Evolutionary conservation across 2,888 invertebrate species (phyloP).

Genomic region (Folsomia candida): DNA sequence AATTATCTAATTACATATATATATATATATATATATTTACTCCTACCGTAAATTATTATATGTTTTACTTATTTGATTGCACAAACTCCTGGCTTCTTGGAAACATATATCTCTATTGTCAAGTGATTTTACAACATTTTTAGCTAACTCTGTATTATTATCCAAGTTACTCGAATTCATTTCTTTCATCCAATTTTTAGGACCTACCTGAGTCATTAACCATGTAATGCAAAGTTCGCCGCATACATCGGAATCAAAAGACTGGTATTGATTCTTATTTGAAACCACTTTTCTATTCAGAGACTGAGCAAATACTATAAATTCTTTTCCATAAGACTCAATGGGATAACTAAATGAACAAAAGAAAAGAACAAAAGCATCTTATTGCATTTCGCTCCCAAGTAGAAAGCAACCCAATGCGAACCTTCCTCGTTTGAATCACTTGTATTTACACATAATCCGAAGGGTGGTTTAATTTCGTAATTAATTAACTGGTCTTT

Average conservation of each 20-base stretch:
- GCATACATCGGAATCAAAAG: constrained; percentile 5
- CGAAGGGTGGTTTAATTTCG: neutral
- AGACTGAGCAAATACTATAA: constrained; percentile 4
- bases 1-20: too few species aligned
- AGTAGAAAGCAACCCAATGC: constrained; percentile 27
- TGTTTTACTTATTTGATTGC: neutral
- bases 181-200: neutral
- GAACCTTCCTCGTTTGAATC: neutral
- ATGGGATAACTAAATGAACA: constrained; percentile 20
- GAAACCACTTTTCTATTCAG: neutral
- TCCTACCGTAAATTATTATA: neutral
- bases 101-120: neutral
- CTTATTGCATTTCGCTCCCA: too few species aligned
- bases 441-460: constrained; percentile 13
- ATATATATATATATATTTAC: neutral
- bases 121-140: constrained; percentile 2
- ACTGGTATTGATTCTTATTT: constrained; percentile 13
- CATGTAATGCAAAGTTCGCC: constrained; percentile 21
- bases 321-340: constrained; percentile 3
- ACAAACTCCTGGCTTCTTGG: neutral
- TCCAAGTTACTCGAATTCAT: neutral
- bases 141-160: neutral
- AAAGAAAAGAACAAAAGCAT: constrained; percentile 22
- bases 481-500: constrained; percentile 1
- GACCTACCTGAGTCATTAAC: neutral